Conservation (phyloP, 1,140 invertebrate species). For the Gonioctena quinquepunctata region DNA sequence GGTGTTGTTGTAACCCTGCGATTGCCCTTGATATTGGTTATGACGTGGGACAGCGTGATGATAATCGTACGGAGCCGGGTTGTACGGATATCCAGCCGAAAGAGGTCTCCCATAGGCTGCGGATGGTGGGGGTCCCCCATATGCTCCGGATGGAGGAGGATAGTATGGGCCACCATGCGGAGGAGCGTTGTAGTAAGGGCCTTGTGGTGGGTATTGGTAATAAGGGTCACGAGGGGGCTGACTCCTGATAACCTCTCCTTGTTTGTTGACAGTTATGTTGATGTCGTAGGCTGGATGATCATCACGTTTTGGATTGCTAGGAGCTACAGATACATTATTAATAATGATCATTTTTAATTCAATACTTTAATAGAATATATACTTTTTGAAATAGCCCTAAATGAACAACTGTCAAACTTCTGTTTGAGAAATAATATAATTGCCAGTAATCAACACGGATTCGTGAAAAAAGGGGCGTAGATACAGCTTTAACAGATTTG, state of each 20-base stretch:
- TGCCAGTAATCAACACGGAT: no score
- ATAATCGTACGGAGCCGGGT: neutral
- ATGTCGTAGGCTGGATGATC: neutral
- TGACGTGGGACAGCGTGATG: neutral
- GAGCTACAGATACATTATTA: neutral
- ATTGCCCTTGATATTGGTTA: neutral
- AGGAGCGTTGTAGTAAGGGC: neutral
- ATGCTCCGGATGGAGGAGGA: neutral
- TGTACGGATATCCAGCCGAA: no score
- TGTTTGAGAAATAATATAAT: no score
- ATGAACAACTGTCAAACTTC: no score
- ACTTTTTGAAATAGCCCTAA: no score
- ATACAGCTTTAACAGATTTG: no score
- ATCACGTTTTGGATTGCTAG: neutral
- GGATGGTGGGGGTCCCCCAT: neutral
- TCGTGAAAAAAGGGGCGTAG: no score
- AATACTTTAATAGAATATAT: no score
- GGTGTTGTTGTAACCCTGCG: neutral
- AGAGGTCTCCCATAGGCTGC: no score
- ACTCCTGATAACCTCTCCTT: neutral
- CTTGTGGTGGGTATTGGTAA: neutral
- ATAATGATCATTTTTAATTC: neutral
- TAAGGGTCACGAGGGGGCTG: neutral
- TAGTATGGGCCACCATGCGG: neutral
- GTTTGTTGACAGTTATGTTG: slow-evolving; percentile 1